Evolutionary conservation across 1,140 invertebrate genomes (phyloP).

Genomic region (Leptopilina clavipes): DNA sequence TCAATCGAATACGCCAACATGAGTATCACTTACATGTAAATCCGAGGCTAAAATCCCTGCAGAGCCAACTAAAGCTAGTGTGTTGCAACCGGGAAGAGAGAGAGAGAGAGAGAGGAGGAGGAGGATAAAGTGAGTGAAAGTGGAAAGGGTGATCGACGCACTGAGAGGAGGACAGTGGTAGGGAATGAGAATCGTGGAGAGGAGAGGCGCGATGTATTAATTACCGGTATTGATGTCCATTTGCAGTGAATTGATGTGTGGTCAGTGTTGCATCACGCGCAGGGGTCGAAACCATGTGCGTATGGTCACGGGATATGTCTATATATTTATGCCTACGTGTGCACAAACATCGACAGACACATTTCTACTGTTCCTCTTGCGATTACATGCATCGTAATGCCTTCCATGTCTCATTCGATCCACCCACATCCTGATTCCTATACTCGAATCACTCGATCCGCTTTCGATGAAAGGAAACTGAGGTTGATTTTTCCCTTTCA

Average conservation of each 20-base stretch:
- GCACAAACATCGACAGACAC: constrained; percentile 41
- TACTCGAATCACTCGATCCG: too few species aligned
- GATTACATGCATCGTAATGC: constrained; percentile 45
- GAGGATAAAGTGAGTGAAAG: constrained; percentile 38
- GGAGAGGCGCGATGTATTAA: constrained; percentile 75
- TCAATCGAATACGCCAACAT: constrained; percentile 70
- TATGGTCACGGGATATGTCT: constrained; percentile 52
- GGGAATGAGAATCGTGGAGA: constrained; percentile 34
- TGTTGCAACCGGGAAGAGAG: constrained; percentile 56
- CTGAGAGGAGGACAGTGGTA: constrained; percentile 24
- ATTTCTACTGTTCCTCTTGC: constrained; percentile 53
- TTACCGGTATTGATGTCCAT: constrained; percentile 77
- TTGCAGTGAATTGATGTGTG: constrained; percentile 77
- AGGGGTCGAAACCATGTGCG: constrained; percentile 68
- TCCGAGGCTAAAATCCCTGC: constrained; percentile 66
- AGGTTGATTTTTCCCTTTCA: too few species aligned
- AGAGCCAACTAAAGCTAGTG: constrained; percentile 55
- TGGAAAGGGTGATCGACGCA: constrained; percentile 24
- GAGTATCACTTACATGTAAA: constrained; percentile 74
- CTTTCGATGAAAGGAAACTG: too few species aligned
- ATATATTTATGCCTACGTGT: constrained; percentile 36
- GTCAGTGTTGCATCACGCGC: constrained; percentile 74
- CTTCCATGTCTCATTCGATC: neutral
- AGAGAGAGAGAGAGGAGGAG: constrained; percentile 47
- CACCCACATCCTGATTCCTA: too few species aligned